Conservation (phyloP, 2,888 invertebrate genomes). For the Nowickia ferox region DNA sequence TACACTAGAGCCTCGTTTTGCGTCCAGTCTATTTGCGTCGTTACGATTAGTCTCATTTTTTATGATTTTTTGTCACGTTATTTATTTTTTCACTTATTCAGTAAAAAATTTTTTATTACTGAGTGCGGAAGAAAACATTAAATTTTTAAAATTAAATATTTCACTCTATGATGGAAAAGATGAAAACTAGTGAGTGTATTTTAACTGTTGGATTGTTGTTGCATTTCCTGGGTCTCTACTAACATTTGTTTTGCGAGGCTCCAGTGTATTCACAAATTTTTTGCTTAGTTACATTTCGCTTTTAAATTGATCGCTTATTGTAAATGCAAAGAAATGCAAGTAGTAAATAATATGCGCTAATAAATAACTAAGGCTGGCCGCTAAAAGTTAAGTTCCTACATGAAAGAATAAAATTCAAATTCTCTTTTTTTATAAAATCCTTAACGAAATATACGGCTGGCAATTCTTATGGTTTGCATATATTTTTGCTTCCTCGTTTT, state of each 20-base stretch:
- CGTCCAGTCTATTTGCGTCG: no score
- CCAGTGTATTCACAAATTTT: constrained; percentile 1
- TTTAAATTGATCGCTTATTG: constrained; percentile 17
- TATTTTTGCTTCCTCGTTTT: neutral
- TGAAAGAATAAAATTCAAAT: neutral
- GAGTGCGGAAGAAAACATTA: no score
- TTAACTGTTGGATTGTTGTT: no score
- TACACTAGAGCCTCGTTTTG: neutral
- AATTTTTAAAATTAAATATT: no score
- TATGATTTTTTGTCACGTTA: no score
- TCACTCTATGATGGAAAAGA: no score
- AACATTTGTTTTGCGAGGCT: no score
- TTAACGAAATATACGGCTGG: neutral
- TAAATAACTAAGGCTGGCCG: neutral
- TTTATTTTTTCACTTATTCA: no score
- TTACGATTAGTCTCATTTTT: no score
- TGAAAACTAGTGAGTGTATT: no score
- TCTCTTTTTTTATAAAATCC: neutral
- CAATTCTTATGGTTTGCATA: neutral
- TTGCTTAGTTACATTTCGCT: constrained; percentile 3
- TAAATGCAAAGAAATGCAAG: neutral
- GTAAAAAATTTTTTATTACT: no score
- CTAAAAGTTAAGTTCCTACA: neutral
- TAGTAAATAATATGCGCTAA: neutral
- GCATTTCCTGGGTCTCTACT: no score